Conservation (phyloP, 2,797 vertebrate genomes). For the Microctenopoma steveboyesi region DNA sequence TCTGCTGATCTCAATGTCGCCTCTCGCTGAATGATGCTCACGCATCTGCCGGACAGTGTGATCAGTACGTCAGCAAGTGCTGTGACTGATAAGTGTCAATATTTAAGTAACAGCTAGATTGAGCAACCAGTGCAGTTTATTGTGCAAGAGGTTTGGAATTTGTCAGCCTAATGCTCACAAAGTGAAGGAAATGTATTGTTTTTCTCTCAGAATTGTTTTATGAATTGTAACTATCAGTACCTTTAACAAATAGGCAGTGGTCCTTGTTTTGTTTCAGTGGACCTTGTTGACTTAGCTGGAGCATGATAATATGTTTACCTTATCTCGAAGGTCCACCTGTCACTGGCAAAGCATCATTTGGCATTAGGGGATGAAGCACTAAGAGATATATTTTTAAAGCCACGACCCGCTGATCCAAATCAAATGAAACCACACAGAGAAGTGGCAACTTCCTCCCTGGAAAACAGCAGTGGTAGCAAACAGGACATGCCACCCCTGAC, state of each 20-base stretch:
- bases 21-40: background rate
- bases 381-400: constrained; percentile 35
- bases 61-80: constrained; percentile 5
- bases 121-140: constrained; percentile 14
- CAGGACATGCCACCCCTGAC: constrained; percentile 78
- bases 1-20: background rate
- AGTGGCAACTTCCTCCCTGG: constrained; percentile 69
- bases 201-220: background rate
- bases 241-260: background rate
- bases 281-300: background rate
- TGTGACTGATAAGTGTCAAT: constrained; percentile 13
- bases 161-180: background rate
- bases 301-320: background rate
- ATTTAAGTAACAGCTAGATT: constrained; percentile 21
- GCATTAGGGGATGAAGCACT: background rate
- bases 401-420: constrained; percentile 55
- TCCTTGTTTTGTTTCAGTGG: background rate
- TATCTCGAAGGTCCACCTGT: constrained; percentile 49
- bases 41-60: background rate
- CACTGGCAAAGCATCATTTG: constrained; percentile 24
- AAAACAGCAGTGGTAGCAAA: constrained; percentile 77
- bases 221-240: background rate
- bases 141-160: constrained; percentile 18
- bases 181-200: background rate
- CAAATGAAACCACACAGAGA: constrained; percentile 65